phyloP scores from a whole-genome alignment of 2,888 invertebrate species.

The Gastracanthus pulcherrimus region DNA sequence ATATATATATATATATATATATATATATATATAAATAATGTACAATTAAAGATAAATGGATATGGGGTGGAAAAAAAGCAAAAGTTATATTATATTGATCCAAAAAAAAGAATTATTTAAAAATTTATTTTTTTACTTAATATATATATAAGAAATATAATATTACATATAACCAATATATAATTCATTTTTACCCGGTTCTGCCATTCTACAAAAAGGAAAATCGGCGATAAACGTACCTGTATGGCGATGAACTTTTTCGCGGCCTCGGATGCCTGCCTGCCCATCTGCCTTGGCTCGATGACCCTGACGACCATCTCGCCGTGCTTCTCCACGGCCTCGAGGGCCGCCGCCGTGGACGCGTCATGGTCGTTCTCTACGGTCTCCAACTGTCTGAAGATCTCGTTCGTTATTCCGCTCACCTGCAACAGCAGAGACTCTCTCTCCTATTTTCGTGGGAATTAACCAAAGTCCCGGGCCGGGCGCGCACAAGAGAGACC shows the following conservation, averaged over 20 bases:
- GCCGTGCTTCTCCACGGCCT: constrained; percentile 94
- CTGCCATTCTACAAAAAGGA: no score
- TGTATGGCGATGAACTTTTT: constrained; percentile 91
- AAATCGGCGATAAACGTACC: constrained; percentile 75
- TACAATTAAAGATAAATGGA: no score
- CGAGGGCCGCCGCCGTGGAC: constrained; percentile 93
- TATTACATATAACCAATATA: no score
- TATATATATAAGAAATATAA: no score
- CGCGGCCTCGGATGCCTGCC: constrained; percentile 91
- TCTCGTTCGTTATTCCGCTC: constrained; percentile 96
- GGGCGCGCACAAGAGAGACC: neutral
- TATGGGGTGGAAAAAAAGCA: no score
- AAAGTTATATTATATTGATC: no score
- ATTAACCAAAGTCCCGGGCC: neutral
- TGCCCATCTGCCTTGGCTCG: constrained; percentile 91
- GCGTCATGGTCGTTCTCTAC: constrained; percentile 97
- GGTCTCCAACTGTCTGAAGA: constrained; percentile 97
- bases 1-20: no score
- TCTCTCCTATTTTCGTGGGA: constrained; percentile 41
- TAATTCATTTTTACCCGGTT: no score
- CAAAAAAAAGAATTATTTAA: no score
- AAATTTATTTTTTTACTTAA: no score
- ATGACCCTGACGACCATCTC: constrained; percentile 97
- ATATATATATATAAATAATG: no score
- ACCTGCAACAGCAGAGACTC: constrained; percentile 82